These are phyloP conservation scores for Sphaerophoria rueppellii DNA, from an alignment of 2,888 invertebrate genomes.

Conservation along the genomic window DNA sequence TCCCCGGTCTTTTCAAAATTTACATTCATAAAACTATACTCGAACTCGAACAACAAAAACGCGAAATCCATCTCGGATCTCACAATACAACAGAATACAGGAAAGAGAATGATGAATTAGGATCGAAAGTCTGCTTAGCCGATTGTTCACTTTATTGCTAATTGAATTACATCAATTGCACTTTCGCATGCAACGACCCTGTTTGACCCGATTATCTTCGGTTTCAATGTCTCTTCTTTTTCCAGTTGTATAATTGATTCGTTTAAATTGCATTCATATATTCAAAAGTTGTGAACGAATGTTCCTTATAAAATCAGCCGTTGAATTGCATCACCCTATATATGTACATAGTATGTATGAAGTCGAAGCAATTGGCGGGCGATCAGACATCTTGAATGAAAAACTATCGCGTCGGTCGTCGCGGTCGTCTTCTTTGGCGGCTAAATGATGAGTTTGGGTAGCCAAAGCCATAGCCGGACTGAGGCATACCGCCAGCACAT, in stretches of 20 bases:
- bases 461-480: not conserved
- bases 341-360: not conserved
- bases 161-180: constrained; percentile 43
- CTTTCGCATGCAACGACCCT: constrained; percentile 30
- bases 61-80: not conserved
- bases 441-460: constrained; percentile 2
- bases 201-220: constrained; percentile 43
- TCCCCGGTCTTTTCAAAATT: constrained; percentile 30
- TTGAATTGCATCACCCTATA: constrained; percentile 58
- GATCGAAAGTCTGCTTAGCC: constrained; percentile 4
- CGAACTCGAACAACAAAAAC: not conserved
- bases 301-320: constrained; percentile 42
- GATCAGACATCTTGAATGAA: constrained; percentile 30
- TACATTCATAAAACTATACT: constrained; percentile 48
- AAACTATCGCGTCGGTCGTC: not conserved
- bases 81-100: constrained; percentile 29
- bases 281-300: constrained; percentile 32
- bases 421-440: too few relatives aligned
- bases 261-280: constrained; percentile 48
- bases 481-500: constrained; percentile 8
- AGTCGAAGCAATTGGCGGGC: not conserved
- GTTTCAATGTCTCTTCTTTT: constrained; percentile 3
- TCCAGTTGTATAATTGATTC: constrained; percentile 56
- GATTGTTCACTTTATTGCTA: constrained; percentile 32
- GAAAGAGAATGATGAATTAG: constrained; percentile 1